Percentiles rank a stretch among this genome's conserved stretches.
Evolutionary conservation across 2,113 vertebrate species (phyloP).

Genomic region (Phalacrocorax carbo): DNA sequence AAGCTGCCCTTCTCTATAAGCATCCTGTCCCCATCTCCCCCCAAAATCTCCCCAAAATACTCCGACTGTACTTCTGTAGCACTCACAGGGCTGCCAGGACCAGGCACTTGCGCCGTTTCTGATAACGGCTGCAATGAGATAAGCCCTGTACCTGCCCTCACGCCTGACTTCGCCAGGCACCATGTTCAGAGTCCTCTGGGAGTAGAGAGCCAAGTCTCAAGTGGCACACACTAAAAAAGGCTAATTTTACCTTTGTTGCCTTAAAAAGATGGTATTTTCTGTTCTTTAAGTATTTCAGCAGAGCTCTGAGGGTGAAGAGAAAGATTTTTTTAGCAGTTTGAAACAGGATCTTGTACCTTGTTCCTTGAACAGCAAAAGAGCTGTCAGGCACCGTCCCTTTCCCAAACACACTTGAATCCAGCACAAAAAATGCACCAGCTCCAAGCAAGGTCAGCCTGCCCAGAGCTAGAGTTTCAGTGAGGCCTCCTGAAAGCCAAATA

Average conservation of each 20-base stretch:
- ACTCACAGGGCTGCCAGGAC: not conserved
- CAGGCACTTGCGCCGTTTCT: not conserved
- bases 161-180: not conserved
- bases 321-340: not conserved
- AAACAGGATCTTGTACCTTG: not conserved
- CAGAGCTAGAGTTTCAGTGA: not conserved
- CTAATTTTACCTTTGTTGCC: not conserved
- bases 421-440: not conserved
- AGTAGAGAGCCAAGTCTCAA: not conserved
- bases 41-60: not conserved
- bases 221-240: not conserved
- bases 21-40: not conserved
- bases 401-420: not conserved
- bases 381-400: not conserved
- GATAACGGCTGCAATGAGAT: not conserved
- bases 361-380: not conserved
- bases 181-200: not conserved
- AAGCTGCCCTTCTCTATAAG: not conserved
- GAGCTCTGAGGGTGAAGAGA: not conserved
- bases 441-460: not conserved
- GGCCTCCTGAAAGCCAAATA: not conserved
- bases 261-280: not conserved
- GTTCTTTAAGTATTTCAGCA: not conserved
- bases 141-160: fast-evolving
- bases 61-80: not conserved